A percentile compares a stretch with the other conserved stretches of the same genome.
Conservation (phyloP, 1,140 invertebrate species). For the Tetraneura akinire region DNA sequence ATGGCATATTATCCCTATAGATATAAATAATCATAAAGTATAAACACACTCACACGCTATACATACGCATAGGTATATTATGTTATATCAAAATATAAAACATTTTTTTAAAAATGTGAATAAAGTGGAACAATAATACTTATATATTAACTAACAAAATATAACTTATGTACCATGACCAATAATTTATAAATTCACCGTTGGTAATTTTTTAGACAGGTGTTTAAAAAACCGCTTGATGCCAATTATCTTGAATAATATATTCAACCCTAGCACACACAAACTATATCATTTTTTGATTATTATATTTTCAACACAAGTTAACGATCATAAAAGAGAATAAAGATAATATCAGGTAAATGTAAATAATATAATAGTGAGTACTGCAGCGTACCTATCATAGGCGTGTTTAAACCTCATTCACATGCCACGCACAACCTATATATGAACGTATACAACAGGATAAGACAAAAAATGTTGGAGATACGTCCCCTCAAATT, state of each 20-base stretch:
- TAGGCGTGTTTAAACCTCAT: too few species aligned
- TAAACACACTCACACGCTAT: not conserved
- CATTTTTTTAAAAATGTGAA: not conserved
- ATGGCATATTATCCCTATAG: not conserved
- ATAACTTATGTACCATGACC: constrained; percentile 26
- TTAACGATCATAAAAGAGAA: constrained; percentile 3
- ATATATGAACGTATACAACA: too few species aligned
- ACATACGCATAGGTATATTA: not conserved
- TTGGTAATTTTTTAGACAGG: constrained; percentile 35
- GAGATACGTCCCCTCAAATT: too few species aligned
- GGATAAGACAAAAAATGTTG: too few species aligned
- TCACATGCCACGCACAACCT: too few species aligned
- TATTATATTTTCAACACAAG: constrained; percentile 1
- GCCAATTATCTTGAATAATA: constrained; percentile 4
- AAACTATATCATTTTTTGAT: not conserved
- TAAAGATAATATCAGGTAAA: not conserved
- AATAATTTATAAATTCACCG: constrained; percentile 12
- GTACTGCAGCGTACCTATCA: too few species aligned
- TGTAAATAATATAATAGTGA: not conserved
- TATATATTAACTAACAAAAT: constrained; percentile 19
- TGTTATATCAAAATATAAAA: too few species aligned
- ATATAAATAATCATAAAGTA: not conserved
- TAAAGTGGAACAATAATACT: too few species aligned
- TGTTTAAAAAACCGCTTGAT: constrained; percentile 17
- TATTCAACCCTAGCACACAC: not conserved